Conservation (phyloP, 2,797 vertebrate genomes). For the Gymnodraco acuticeps region DNA sequence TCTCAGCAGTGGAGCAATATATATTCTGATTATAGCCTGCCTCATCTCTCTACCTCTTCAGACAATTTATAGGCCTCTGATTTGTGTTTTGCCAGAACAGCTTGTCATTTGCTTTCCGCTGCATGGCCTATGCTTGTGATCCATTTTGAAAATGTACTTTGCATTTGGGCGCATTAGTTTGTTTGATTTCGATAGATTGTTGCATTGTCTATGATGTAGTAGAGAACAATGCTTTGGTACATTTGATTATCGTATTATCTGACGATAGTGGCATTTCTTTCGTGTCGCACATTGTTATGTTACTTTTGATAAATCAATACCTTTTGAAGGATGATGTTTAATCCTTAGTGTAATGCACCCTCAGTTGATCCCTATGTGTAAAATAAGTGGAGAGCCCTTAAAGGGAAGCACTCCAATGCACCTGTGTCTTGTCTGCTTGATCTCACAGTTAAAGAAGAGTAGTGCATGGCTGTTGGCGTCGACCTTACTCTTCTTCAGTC, state of each 20-base stretch:
- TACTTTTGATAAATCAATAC: no score
- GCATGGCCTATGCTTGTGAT: constrained; percentile 6
- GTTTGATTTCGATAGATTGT: neutral
- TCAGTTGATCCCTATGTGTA: neutral
- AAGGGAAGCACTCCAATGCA: neutral
- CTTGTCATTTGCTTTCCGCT: neutral
- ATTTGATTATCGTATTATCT: neutral
- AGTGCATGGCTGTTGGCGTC: neutral
- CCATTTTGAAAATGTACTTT: neutral
- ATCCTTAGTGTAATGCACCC: no score
- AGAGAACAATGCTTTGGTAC: no score
- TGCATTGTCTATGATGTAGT: neutral
- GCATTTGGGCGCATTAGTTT: no score
- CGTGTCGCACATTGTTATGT: neutral
- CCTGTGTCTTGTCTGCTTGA: neutral
- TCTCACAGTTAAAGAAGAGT: constrained; percentile 1
- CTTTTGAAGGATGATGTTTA: no score
- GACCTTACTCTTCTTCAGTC: neutral
- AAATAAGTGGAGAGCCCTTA: constrained; percentile 6
- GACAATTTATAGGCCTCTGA: neutral
- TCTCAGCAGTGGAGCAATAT: neutral
- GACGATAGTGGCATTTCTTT: neutral
- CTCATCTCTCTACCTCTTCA: neutral
- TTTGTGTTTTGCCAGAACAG: constrained; percentile 8
- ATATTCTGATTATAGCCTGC: neutral